Evolutionary conservation across 2,113 vertebrate genomes (phyloP).

Genomic region (Riparia riparia): DNA sequence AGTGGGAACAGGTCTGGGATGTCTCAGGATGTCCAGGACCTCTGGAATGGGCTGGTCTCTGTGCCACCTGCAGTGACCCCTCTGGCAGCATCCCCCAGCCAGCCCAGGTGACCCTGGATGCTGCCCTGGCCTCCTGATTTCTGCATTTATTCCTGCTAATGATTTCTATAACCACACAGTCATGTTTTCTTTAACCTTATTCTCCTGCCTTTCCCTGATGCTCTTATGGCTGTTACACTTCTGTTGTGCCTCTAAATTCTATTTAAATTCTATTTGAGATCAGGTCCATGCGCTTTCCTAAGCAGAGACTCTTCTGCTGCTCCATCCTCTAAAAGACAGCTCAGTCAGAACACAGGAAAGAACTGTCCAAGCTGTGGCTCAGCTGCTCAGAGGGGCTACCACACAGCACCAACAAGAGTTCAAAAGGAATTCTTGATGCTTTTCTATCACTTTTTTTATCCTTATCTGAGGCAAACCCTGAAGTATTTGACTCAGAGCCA

Average conservation of each 20-base stretch:
- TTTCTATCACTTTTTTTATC: neutral
- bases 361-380: neutral
- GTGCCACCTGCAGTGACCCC: neutral
- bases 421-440: slow-evolving; percentile 15
- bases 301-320: neutral
- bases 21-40: neutral
- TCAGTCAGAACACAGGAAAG: neutral
- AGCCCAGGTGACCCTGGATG: neutral
- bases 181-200: neutral
- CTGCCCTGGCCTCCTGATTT: neutral
- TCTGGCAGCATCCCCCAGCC: neutral
- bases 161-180: neutral
- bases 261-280: neutral
- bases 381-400: neutral
- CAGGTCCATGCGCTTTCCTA: neutral
- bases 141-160: neutral
- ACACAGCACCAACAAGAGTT: neutral
- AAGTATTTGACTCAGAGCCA: slow-evolving; percentile 17
- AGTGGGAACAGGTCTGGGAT: neutral
- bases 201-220: neutral
- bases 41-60: neutral
- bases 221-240: neutral
- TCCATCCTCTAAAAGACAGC: neutral
- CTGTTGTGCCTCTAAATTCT: neutral
- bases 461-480: slow-evolving; percentile 35